Evolutionary conservation across 2,797 vertebrate genomes (phyloP).

Genomic region (Rhabdophis nuchalis): DNA sequence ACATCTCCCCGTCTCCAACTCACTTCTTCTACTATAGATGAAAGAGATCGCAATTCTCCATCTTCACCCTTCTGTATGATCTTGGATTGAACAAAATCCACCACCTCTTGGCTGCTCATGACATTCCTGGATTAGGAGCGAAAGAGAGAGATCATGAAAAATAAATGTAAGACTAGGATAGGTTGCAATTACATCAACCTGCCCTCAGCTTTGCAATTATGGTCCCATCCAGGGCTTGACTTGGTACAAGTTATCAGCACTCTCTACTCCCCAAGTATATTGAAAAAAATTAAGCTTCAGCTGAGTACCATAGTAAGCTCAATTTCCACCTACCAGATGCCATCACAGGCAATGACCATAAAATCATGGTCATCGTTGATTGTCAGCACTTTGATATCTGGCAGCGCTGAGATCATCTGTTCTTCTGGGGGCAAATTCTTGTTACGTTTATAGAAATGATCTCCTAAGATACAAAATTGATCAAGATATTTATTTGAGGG

Average conservation of each 20-base stretch:
- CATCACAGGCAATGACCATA: conserved; percentile 98
- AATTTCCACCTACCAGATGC: conserved; percentile 86
- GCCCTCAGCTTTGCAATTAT: neutral
- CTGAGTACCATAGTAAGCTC: too few species aligned
- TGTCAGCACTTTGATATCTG: conserved; percentile 93
- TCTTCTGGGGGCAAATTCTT: conserved; percentile 90
- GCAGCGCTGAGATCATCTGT: conserved; percentile 97
- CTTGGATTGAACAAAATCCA: conserved; percentile 92
- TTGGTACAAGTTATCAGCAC: neutral
- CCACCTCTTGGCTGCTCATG: conserved; percentile 97
- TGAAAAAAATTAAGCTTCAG: neutral
- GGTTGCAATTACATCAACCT: conserved; percentile 16
- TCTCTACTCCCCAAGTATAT: neutral
- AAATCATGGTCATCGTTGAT: conserved; percentile 93
- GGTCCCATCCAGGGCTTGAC: neutral
- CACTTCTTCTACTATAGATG: conserved; percentile 94
- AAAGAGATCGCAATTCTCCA: conserved; percentile 77
- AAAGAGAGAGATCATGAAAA: neutral
- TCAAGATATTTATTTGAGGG: neutral
- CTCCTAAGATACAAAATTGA: conserved; percentile 72
- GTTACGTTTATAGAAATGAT: conserved; percentile 98
- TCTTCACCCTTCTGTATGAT: conserved; percentile 82
- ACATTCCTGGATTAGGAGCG: conserved; percentile 82
- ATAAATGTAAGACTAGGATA: neutral
- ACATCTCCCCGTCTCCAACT: conserved; percentile 32